Conservation (phyloP, 2,888 invertebrate species). For the Allolobophora icterica region DNA sequence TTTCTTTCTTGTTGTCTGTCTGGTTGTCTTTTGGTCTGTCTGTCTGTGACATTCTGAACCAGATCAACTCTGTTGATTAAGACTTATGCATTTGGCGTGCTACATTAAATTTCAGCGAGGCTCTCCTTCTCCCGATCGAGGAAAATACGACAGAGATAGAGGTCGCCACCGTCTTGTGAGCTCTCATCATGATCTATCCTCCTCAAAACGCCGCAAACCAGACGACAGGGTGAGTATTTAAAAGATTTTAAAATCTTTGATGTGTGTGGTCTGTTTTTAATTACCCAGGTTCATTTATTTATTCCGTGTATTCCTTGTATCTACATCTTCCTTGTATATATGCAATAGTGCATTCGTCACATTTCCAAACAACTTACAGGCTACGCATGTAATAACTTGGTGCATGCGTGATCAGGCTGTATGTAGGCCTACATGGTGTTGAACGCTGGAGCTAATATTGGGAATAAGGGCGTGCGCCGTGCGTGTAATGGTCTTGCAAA, state of each 20-base stretch:
- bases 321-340: no score
- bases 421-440: no score
- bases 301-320: no score
- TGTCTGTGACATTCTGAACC: background rate
- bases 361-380: no score
- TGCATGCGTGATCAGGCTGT: no score
- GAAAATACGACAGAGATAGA: slow-evolving; percentile 39
- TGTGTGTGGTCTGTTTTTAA: background rate
- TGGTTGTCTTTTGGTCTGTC: background rate
- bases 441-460: no score
- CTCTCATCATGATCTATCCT: slow-evolving; percentile 5
- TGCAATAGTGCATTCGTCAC: no score
- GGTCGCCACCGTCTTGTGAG: slow-evolving; percentile 28
- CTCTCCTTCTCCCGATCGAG: slow-evolving; percentile 39
- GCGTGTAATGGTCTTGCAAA: no score
- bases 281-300: background rate
- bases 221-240: slow-evolving; percentile 32
- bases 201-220: slow-evolving; percentile 37
- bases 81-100: background rate
- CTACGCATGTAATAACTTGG: no score
- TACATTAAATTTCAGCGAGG: slow-evolving; percentile 32
- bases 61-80: background rate
- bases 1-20: background rate
- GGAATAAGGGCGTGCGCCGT: no score
- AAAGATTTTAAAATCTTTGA: background rate